Conservation (phyloP, 2,797 vertebrate genomes). For the Benthosema pterotum region DNA sequence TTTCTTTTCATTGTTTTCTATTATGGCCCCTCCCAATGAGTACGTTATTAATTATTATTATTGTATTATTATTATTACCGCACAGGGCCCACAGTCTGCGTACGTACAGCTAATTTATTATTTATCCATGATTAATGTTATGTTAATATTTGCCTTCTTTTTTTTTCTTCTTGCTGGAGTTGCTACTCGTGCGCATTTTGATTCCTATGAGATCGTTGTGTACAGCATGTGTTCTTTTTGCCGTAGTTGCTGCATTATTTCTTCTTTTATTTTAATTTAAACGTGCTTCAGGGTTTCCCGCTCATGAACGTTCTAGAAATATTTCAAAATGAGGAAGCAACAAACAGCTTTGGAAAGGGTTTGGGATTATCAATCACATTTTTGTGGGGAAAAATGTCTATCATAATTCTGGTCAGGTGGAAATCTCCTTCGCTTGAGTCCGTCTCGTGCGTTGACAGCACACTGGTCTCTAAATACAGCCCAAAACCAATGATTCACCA, state of each 20-base stretch:
- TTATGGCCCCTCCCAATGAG: constrained; percentile 29
- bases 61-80: constrained; percentile 26
- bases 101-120: constrained; percentile 80
- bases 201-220: no score
- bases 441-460: no score
- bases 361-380: no score
- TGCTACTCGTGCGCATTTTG: constrained; percentile 80
- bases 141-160: constrained; percentile 72
- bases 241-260: constrained; percentile 78
- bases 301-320: no score
- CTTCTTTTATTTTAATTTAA: constrained; percentile 71
- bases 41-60: constrained; percentile 46
- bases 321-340: no score
- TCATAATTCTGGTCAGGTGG: no score
- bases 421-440: no score
- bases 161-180: constrained; percentile 76
- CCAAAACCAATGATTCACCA: no score
- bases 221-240: constrained; percentile 84
- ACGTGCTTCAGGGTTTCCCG: constrained; percentile 54
- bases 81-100: constrained; percentile 65
- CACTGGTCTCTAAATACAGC: no score
- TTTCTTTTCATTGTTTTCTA: constrained; percentile 45
- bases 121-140: constrained; percentile 80
- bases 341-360: no score
- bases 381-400: no score